A percentile compares a stretch with the other conserved stretches of the same genome.
Conservation (phyloP, 2,888 invertebrate genomes). For the Eutolmus rufibarbis region DNA sequence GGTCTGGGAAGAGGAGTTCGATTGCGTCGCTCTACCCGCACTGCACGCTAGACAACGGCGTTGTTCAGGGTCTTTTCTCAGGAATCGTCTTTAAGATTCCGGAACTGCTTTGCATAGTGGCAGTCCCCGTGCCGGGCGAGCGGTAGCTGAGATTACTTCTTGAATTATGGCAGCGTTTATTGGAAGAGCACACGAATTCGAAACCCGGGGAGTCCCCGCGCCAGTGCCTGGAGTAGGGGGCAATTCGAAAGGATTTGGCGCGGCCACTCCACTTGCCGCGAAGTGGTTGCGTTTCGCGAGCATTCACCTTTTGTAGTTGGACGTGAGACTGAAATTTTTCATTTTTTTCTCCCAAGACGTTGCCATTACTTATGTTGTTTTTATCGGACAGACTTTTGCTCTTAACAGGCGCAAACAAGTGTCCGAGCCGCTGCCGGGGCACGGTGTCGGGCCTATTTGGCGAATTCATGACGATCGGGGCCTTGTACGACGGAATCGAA, state of each 20-base stretch:
- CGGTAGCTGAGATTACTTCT: slow-evolving; percentile 49
- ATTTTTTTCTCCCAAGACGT: not conserved
- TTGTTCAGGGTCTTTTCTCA: not conserved
- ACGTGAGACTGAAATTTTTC: not conserved
- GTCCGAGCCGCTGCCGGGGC: not conserved
- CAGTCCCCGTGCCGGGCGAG: not conserved
- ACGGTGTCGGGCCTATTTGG: not conserved
- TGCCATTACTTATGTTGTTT: not conserved
- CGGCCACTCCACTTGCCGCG: not conserved
- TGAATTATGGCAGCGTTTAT: slow-evolving; percentile 51
- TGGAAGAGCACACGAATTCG: slow-evolving; percentile 35
- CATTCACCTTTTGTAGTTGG: not conserved
- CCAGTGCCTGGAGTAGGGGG: not conserved
- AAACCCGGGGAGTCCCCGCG: not conserved
- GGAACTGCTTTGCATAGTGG: slow-evolving; percentile 24
- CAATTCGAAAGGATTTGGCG: not conserved
- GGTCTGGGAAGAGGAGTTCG: not conserved
- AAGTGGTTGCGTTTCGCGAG: not conserved
- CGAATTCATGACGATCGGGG: not conserved
- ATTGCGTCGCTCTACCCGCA: not conserved
- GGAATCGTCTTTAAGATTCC: not conserved
- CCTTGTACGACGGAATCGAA: not conserved
- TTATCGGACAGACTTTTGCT: not conserved
- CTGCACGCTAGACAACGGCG: slow-evolving; percentile 16
- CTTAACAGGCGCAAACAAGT: slow-evolving; percentile 8